Evolutionary conservation across 2,888 invertebrate species (phyloP), one percentile per base, ranked within the genome.

Genomic region (Neoitamus cyanurus): DNA sequence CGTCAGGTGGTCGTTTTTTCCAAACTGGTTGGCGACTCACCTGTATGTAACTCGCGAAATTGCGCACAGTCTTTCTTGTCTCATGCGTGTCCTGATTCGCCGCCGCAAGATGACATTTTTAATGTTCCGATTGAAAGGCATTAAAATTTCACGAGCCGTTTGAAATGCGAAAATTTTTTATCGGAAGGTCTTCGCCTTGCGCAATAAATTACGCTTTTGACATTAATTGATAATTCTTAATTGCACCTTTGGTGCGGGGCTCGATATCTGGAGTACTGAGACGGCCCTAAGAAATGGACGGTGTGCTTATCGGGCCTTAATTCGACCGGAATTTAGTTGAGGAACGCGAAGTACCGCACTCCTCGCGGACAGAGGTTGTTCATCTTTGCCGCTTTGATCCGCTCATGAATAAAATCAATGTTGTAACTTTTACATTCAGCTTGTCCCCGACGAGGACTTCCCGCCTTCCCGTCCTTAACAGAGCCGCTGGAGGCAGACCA

Each of bases 201-300:
- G 73, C 48, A 84, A 84, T 84, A 84, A 84, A 84, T 84, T 73
- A 84, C 34, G 31, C 48, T 58, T 83, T 84, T 82, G 84, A 84
- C 84, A 84, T 84, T 75, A 84, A 83, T 84, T 84, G 84, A 84
- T 84, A 84, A 84, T 82, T 83, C 75, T 84, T 84, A 84, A 83
- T 84, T 84, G 84, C 84, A 84, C 83, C 75, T 83, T 84, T 83
- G 58, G 73, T 73, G 25, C 31, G 9, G 58, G 73, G 13, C 58
- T 25, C 25, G 25, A 7, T 58, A 58, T 58, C 58, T 58, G 58
- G 58, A 58, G 58, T 58, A 58, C 9, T 25, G 58, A 25, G 58
- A 58, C 25, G 58, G 2, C 58, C 58, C 58, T 6, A 58, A 25
- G 20, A 58, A 15, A 2, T 9, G 2, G 58, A 58, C n/a, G 58